Percentiles rank a stretch among this genome's conserved stretches.
Conservation (phyloP, 2,888 invertebrate species). For the Lochmaea crataegi region DNA sequence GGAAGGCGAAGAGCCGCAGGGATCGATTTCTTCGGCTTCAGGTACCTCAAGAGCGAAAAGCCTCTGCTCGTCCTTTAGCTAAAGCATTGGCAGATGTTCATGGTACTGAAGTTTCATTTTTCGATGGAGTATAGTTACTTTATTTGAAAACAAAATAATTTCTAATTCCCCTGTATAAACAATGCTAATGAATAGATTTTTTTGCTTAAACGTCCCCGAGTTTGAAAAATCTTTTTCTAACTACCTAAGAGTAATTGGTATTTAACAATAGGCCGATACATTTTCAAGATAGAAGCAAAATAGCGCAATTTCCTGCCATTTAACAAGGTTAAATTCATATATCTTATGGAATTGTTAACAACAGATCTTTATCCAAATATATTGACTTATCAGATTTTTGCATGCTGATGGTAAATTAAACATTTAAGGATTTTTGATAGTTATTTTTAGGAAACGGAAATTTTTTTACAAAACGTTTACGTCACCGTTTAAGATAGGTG, state of each 20-base stretch:
- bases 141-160: too few species aligned
- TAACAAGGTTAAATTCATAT: slow-evolving; percentile 46
- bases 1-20: too few species aligned
- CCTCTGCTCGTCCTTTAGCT: too few species aligned
- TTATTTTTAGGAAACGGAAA: slow-evolving; percentile 5
- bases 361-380: slow-evolving; percentile 30
- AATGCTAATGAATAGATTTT: not conserved
- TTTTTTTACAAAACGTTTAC: slow-evolving; percentile 4
- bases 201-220: not conserved
- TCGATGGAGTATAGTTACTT: too few species aligned
- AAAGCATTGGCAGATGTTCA: too few species aligned
- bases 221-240: slow-evolving; percentile 7
- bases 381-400: slow-evolving; percentile 27
- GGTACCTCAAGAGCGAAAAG: too few species aligned
- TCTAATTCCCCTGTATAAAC: not conserved
- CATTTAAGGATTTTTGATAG: slow-evolving; percentile 16
- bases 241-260: slow-evolving; percentile 39
- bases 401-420: slow-evolving; percentile 7
- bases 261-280: slow-evolving; percentile 47
- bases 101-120: too few species aligned
- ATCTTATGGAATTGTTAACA: slow-evolving; percentile 37
- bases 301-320: slow-evolving; percentile 43
- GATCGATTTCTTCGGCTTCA: too few species aligned
- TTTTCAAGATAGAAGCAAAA: slow-evolving; percentile 40
- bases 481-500: not conserved